Percentiles rank a stretch among this genome's conserved stretches.
Evolutionary conservation across 2,113 vertebrate genomes (phyloP).

Genomic region (Drymodes brunneopygia): DNA sequence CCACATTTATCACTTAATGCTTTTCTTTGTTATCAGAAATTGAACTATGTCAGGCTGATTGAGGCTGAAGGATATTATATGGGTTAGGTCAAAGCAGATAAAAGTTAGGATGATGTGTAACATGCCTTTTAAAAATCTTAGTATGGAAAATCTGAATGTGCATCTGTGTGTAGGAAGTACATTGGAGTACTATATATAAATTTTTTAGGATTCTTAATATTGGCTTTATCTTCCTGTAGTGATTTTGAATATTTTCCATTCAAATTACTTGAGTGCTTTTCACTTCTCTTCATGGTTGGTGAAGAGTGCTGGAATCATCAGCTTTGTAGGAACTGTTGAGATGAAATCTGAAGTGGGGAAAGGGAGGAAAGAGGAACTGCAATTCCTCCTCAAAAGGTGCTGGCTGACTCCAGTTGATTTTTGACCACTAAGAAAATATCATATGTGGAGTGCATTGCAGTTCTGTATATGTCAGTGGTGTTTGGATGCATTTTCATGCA

Average conservation of each 20-base stretch:
- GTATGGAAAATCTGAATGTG: neutral
- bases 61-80: neutral
- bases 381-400: neutral
- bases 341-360: neutral
- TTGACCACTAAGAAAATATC: neutral
- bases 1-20: neutral
- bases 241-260: neutral
- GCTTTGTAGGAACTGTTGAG: neutral
- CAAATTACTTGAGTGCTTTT: neutral
- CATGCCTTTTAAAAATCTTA: neutral
- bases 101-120: neutral
- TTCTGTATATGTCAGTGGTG: neutral
- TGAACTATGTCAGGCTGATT: rapidly evolving
- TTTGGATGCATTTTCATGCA: neutral
- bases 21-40: neutral
- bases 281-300: neutral
- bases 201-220: neutral
- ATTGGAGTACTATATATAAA: neutral
- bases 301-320: neutral
- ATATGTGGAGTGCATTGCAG: neutral
- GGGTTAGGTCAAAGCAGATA: neutral
- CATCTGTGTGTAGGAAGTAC: neutral
- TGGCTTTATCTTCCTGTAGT: neutral
- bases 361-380: neutral
- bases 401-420: neutral